These are phyloP conservation scores for Apamea crenata DNA, from an alignment of 2,888 invertebrate genomes.

Conservation along the genomic window DNA sequence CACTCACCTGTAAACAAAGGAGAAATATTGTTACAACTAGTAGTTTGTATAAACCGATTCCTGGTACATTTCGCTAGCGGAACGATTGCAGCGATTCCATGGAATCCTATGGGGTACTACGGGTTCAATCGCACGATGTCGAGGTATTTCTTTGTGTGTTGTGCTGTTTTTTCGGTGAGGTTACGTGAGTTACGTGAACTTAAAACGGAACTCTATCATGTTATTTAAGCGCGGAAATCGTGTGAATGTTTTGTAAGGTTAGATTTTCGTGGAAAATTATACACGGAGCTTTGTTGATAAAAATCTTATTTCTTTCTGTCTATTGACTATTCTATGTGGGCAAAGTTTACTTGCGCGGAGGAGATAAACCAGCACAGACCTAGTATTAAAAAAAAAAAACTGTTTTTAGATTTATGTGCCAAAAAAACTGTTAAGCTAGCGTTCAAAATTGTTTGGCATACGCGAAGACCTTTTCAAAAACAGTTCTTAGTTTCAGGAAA, in stretches of 20 bases:
- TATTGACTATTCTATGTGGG: not conserved
- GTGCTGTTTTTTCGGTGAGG: constrained; percentile 34
- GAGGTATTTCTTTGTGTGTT: constrained; percentile 31
- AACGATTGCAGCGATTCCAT: constrained; percentile 54
- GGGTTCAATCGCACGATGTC: constrained; percentile 53
- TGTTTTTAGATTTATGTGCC: no score
- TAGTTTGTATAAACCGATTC: constrained; percentile 49
- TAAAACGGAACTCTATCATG: constrained; percentile 17
- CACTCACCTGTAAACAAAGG: constrained; percentile 88
- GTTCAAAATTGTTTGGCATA: not conserved
- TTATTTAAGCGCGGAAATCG: not conserved
- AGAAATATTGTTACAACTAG: constrained; percentile 66
- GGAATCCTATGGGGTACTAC: constrained; percentile 49
- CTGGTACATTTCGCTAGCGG: constrained; percentile 43
- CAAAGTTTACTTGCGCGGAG: not conserved
- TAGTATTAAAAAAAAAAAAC: not conserved
- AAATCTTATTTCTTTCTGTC: not conserved
- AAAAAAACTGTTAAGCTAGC: not conserved
- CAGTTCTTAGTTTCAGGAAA: not conserved
- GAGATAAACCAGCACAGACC: not conserved
- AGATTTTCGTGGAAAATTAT: not conserved
- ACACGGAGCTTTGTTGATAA: not conserved
- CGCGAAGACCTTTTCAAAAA: not conserved
- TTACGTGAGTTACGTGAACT: constrained; percentile 8
- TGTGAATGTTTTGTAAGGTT: not conserved